Base-by-base conservation (phyloP, 2,888 invertebrate genomes). In the Cephus pulcher region DNA sequence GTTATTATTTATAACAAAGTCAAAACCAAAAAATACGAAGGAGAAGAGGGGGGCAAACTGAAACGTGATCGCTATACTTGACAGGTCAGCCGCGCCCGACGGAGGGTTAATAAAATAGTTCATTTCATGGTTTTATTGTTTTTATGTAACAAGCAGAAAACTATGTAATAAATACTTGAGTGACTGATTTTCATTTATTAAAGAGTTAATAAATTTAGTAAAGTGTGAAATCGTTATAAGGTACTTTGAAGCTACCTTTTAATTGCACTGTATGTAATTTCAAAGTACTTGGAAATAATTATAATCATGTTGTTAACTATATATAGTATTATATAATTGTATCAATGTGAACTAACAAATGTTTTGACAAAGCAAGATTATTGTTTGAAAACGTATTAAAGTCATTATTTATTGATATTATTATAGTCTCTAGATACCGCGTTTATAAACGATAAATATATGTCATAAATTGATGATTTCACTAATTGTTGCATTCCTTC, bases 141-240 rank as follows among this genome's bases (percentile, higher is more conserved):
- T 56, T 56, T 23, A 40, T 40, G 56, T 23, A 56, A 23, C 12
- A 69, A 30, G 11, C 32, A 32, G 6, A 34, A 71, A 71, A 71
- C 12, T 71, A 71, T 34, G 71, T 34, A 71, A 6, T 71, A 71
- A n/a, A 71, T 71, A 71, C 56, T 56, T 56, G 56, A 23, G 56
- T 56, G 56, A 56, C 56, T 70, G 75, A 33, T 79, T 79, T 75
- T 73, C 74, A 75, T 75, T 75, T 69, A 79, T 34, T 79, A 79
- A 75, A 79, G 73, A 77, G 56, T 77, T 69, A 37, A 74, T 32
- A 76, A 78, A 74, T 77, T 76, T 71, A 76, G 11, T 12, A 34
- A 71, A 23, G 15, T 69, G 23, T 70, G 15, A 75, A 37, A 75
- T 34, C 12, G 74, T 69, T 68, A 34, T 12, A 34, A 75, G 40